These are phyloP conservation scores for Labeo catla DNA, from an alignment of 2,113 vertebrate species.

Conservation along the genomic window DNA sequence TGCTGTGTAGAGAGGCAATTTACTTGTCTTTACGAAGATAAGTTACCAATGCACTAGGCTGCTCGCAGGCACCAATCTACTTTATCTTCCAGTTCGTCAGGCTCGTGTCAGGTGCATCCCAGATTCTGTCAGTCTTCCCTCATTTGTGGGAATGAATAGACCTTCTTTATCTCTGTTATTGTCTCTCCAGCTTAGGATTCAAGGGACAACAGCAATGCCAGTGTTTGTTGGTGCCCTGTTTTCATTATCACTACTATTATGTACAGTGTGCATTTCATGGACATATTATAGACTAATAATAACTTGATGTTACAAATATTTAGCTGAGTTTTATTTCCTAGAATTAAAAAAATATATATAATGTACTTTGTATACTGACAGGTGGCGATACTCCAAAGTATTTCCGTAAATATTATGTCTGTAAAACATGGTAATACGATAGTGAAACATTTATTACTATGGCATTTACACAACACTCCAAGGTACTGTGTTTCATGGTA, in stretches of 20 bases:
- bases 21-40: constrained; percentile 26
- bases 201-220: constrained; percentile 8
- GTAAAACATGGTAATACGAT: not conserved
- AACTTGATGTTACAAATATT: no score
- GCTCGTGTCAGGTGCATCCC: constrained; percentile 7
- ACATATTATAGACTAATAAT: not conserved
- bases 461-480: not conserved
- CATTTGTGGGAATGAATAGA: constrained; percentile 39
- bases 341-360: no score
- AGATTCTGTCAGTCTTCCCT: constrained; percentile 43
- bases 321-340: no score
- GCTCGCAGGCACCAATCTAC: constrained; percentile 11
- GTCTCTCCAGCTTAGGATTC: constrained; percentile 28
- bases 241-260: constrained; percentile 16
- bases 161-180: constrained; percentile 37
- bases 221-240: constrained; percentile 45
- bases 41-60: constrained; percentile 1
- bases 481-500: not conserved
- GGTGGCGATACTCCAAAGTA: not conserved
- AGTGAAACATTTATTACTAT: not conserved
- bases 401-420: no score
- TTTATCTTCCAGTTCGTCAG: constrained; percentile 36
- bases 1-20: constrained; percentile 29
- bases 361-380: not conserved
- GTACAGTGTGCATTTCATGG: not conserved